Percentiles rank a stretch among this genome's conserved stretches.
phyloP scores from a whole-genome alignment of 1,140 invertebrate species.

The Drosophila serrata region DNA sequence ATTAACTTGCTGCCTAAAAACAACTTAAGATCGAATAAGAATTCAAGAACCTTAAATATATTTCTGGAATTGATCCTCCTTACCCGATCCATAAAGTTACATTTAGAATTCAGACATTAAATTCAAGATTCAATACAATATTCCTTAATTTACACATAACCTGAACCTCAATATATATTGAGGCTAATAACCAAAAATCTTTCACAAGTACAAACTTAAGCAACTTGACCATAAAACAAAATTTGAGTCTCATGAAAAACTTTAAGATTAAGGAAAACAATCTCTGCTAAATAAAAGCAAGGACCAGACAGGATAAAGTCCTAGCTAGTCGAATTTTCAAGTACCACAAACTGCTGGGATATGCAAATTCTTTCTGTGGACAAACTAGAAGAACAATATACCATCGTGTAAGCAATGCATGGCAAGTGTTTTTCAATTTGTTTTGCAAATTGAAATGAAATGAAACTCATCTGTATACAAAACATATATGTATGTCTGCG shows the following conservation, averaged over 20 bases:
- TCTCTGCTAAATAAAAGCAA: conserved; percentile 4
- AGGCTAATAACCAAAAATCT: no score
- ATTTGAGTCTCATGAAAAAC: conserved; percentile 2
- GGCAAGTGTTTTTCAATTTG: conserved; percentile 58
- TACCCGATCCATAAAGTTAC: no score
- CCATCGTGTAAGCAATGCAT: conserved; percentile 25
- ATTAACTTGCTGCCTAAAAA: no score
- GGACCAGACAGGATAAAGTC: neutral
- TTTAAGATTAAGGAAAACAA: conserved; percentile 17
- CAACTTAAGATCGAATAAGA: no score
- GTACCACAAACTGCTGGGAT: conserved; percentile 25
- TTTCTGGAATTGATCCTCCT: neutral
- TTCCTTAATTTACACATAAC: no score
- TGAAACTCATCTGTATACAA: neutral
- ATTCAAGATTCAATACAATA: neutral
- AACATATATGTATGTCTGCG: neutral
- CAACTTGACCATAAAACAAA: neutral
- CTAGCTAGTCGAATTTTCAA: conserved; percentile 25
- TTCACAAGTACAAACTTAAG: neutral
- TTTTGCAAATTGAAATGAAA: conserved; percentile 56
- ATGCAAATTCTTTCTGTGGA: conserved; percentile 34
- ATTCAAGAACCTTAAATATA: no score
- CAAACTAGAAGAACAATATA: conserved; percentile 35
- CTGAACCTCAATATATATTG: no score
- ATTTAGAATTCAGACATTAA: neutral